These are phyloP conservation scores for Halocynthia aurantium DNA, from an alignment of 23 tunicate genomes.

Conservation along the genomic window DNA sequence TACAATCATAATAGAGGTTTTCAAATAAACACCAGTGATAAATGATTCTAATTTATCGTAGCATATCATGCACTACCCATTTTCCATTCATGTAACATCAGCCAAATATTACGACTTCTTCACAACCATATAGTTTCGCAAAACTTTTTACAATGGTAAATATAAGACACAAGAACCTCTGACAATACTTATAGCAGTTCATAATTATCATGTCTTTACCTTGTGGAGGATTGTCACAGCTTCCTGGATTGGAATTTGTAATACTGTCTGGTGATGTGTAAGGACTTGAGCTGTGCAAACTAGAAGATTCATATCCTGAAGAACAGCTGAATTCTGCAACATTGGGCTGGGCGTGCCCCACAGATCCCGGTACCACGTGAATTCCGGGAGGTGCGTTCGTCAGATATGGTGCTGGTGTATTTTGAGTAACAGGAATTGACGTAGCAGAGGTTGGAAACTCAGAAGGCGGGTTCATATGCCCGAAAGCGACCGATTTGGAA, in stretches of 20 bases:
- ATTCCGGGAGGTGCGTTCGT: slow-evolving; percentile 2
- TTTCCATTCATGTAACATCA: too few species aligned
- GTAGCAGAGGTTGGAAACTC: neutral
- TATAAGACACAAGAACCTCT: too few species aligned
- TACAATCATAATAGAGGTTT: too few species aligned
- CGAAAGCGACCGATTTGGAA: neutral
- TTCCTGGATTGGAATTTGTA: slow-evolving; percentile 3
- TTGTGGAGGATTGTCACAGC: slow-evolving; percentile 19
- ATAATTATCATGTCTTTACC: too few species aligned
- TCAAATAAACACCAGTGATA: too few species aligned
- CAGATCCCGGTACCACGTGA: neutral
- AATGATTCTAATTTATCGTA: too few species aligned
- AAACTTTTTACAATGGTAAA: too few species aligned
- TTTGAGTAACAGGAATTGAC: neutral
- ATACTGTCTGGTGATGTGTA: slow-evolving; percentile 75
- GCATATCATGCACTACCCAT: too few species aligned
- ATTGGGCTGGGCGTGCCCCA: neutral
- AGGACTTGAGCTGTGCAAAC: slow-evolving; percentile 74
- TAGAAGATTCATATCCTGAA: slow-evolving; percentile 83
- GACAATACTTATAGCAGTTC: too few species aligned
- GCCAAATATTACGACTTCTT: too few species aligned
- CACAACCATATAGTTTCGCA: too few species aligned
- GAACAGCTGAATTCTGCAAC: slow-evolving; percentile 23
- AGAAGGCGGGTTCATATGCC: slow-evolving; percentile 1
- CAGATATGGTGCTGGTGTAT: neutral